Evolutionary conservation across 2,888 invertebrate species (phyloP).

Genomic region (Elegia similella): DNA sequence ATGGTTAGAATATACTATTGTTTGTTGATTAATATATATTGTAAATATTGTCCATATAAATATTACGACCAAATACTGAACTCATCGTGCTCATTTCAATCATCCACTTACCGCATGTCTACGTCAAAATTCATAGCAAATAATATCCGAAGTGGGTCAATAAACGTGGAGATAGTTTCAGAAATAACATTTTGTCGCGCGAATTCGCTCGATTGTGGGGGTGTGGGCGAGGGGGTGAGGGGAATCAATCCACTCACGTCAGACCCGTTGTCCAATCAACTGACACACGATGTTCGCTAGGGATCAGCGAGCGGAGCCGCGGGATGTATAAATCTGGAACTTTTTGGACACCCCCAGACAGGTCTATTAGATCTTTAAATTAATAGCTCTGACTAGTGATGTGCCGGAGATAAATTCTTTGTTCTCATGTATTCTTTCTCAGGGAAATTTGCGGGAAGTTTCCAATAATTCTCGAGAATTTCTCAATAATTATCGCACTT

Average conservation of each 20-base stretch:
- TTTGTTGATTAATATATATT: no score
- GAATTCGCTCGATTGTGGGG: slow-evolving; percentile 40
- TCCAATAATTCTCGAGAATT: no score
- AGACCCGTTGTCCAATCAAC: slow-evolving; percentile 75
- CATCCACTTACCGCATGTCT: slow-evolving; percentile 2
- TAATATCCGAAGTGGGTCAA: slow-evolving; percentile 49
- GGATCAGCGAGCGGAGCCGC: slow-evolving; percentile 49
- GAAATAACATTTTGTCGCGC: slow-evolving; percentile 69
- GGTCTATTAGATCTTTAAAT: not conserved
- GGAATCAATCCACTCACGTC: slow-evolving; percentile 77
- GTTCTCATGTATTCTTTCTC: no score
- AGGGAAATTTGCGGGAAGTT: no score
- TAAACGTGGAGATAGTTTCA: slow-evolving; percentile 61
- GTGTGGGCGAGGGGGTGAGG: slow-evolving; percentile 21
- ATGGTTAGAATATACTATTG: no score
- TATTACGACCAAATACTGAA: no score
- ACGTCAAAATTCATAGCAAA: slow-evolving; percentile 9
- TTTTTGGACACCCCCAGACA: slow-evolving; percentile 8
- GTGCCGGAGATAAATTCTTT: no score
- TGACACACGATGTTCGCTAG: slow-evolving; percentile 70
- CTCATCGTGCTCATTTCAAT: not conserved
- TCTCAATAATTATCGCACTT: no score
- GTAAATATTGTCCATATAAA: no score
- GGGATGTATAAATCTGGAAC: slow-evolving; percentile 31
- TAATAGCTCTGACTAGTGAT: not conserved